Evolutionary conservation across 2,888 invertebrate species (phyloP), one percentile per base, ranked within the genome.

Genomic region (Tinea trinotella): DNA sequence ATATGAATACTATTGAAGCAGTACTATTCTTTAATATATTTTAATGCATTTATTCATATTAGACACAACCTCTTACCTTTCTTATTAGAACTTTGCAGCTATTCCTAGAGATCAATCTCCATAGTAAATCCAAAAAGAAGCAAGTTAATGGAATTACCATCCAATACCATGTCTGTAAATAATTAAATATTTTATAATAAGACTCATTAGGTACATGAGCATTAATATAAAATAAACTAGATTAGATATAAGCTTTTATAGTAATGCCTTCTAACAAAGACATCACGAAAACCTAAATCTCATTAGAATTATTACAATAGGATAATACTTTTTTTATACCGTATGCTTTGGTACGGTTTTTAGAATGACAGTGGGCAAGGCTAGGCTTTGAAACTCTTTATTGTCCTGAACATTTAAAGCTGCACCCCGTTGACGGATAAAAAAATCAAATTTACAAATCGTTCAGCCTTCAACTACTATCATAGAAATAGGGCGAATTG

Each of bases 141-240:
- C 76, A 79, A 20, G 60, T 62, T 15, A 85, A 57, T 2, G 85
- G 84, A 34, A 79, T 46, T 1, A 68, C 65, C 75, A 85, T 78
- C 84, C 83, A 85, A 56, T 74, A 40, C 83, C 81, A 85, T 35
- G 80, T 76, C 85, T 85, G 70, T 55, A 76, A 79, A 53, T 52
- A 5, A 50, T 18, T 19, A 48, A 48, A 17, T 40, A 15, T n/a
- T n/a, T n/a, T n/a, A n/a, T n/a, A n/a, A n/a, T n/a, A n/a, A n/a
- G n/a, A n/a, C n/a, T n/a, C n/a, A n/a, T n/a, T n/a, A n/a, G n/a
- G n/a, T n/a, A n/a, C n/a, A n/a, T n/a, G n/a, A n/a, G n/a, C n/a
- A n/a, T n/a, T n/a, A n/a, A n/a, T n/a, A n/a, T n/a, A n/a, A n/a
- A n/a, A 36, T 36, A 36, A 36, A 12, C 12, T 4, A 7, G 5